Base-by-base conservation (phyloP, 1,140 invertebrate genomes). In the Mya arenaria region DNA sequence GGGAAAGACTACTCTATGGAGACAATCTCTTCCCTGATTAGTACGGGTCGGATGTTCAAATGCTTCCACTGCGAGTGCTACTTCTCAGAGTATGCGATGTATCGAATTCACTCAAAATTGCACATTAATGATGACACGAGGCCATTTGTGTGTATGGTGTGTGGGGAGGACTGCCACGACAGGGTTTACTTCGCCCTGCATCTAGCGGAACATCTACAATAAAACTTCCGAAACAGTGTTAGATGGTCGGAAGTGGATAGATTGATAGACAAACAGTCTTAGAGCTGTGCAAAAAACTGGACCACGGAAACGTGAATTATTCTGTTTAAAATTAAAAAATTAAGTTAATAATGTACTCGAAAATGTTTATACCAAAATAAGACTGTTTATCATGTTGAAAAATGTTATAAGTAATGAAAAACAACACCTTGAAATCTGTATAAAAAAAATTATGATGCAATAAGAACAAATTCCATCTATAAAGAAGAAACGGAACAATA, bases 61-160 rank as follows among this genome's bases (percentile, higher is more conserved):
- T 91, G 90, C 79, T 85, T 85, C 17, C 87, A 86, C 72, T 91
- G 90, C 52, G 89, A 90, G 37, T 89, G 89, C 62, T 91, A 89
- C 62, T 91, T 90, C 83, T 85, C 88, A 1, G 90, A 91, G 65
- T 90, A 89, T 63, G 88, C 89, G 23, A 90, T 91, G 90, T 90
- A 88, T 55, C 83, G 87, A 15, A 86, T 90, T 23, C 90, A 91
- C 68, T 84, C 89, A 34, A 90, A 91, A 74, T 55, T 90, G 63
- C 90, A 91, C 66, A 78, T 83, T 48, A 85, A 77, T 15, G 89
- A 89, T 72, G 44, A 36, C 15, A 63, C 69, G 6, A 81, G 82
- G 19, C 90, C 90, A 1, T 91, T 90, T 66, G 63, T 87, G 23
- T 91, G 90, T 79, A 84, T 86, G 19, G 77, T 87, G 2, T 91